Base-by-base conservation (phyloP, 2,888 invertebrate species). In the Oxystoma pomonae region DNA sequence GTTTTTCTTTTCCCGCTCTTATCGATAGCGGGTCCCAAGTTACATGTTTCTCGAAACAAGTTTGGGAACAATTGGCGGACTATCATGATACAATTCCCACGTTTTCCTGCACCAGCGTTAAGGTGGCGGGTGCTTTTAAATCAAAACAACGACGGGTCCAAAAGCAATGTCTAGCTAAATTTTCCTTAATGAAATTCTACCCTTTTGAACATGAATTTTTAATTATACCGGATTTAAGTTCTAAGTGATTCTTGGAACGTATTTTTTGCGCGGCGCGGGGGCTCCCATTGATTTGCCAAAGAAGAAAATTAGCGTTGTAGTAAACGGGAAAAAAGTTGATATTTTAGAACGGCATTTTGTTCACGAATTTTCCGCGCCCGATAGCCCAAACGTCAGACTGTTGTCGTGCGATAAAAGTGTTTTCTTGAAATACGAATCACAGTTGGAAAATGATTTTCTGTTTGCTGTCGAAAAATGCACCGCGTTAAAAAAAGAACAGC, bases 171-270 rank as follows among this genome's bases (percentile, higher is more conserved):
- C n/a, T 53, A 9, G 3, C n/a, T 7, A 53, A 53, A n/a, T 53
- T 53, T 53, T 17, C 7, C 18, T 53, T 53, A 53, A n/a, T 5
- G n/a, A 5, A n/a, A 5, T n/a, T 7, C 18, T 7, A 20, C 35
- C 35, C 35, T 18, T 57, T 57, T 57, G 57, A 57, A 20, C 21
- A 20, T 19, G 57, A 57, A 57, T 20, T 57, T 57, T 57, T 57
- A n/a, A 3, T 20, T 2, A 57, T 57, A 12, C 57, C 57, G 5
- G 57, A 57, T 18, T 7, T 57, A 57, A 19, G 16, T 20, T 57
- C 7, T 57, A 9, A 57, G n/a, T 57, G 19, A 18, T 57, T 57
- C 19, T 57, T 7, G 57, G 57, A 20, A 9, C 7, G 16, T 9
- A 57, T 57, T 57, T 57, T 57, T 18, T 57, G n/a, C 57, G 57